A percentile compares a stretch with the other conserved stretches of the same genome.
Evolutionary conservation across 2,797 vertebrate species (phyloP).

Genomic region (Buphagus erythrorhynchus): DNA sequence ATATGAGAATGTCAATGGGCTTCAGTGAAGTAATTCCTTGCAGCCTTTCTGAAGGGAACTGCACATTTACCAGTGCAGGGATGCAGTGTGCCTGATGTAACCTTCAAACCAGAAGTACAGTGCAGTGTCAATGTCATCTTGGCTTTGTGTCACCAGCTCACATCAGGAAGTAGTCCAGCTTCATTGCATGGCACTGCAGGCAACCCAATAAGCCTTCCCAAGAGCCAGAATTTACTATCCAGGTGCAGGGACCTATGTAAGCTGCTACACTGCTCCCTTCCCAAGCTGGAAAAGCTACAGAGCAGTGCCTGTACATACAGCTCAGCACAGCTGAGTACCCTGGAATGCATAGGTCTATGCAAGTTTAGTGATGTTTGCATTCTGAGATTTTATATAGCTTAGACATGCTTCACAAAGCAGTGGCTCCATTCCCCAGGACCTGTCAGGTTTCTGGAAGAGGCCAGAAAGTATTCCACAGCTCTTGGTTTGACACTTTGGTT

Average conservation of each 20-base stretch:
- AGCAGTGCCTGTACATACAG: not conserved
- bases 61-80: not conserved
- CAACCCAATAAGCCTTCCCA: not conserved
- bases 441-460: not conserved
- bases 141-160: not conserved
- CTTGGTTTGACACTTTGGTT: not conserved
- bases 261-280: not conserved
- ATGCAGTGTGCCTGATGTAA: not conserved
- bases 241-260: not conserved
- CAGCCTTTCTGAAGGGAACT: not conserved
- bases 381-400: not conserved
- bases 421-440: not conserved
- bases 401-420: not conserved
- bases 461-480: not conserved
- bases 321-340: not conserved
- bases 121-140: not conserved
- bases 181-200: not conserved
- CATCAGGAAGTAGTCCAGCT: not conserved
- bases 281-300: not conserved
- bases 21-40: not conserved
- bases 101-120: not conserved
- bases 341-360: not conserved
- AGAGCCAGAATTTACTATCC: not conserved
- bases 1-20: not conserved
- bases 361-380: rapidly evolving